These are phyloP conservation scores for Girardinus metallicus DNA, from an alignment of 2,797 vertebrate species.

Conservation along the genomic window DNA sequence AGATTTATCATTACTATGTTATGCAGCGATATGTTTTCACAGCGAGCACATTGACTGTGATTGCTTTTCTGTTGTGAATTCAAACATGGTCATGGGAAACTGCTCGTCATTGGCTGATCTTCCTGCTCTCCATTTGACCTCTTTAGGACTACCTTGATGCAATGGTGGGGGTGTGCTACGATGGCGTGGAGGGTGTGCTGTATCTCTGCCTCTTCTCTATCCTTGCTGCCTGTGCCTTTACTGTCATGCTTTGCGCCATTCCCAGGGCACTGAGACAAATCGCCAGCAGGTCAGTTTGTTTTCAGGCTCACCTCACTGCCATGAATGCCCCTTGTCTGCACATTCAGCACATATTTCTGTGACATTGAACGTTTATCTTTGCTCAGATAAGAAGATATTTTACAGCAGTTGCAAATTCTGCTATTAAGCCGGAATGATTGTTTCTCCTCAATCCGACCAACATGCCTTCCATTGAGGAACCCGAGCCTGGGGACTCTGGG, in stretches of 20 bases:
- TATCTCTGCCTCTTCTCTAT: slow-evolving; percentile 93
- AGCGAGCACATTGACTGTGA: too few species aligned
- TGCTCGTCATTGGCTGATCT: not conserved
- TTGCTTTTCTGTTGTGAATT: slow-evolving; percentile 4
- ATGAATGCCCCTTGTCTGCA: slow-evolving; percentile 49
- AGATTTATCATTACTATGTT: not conserved
- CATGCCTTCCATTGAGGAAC: too few species aligned
- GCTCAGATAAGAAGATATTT: not conserved
- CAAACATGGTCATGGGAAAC: not conserved
- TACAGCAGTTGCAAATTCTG: slow-evolving; percentile 1
- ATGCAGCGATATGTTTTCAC: not conserved
- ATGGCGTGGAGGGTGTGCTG: slow-evolving; percentile 92
- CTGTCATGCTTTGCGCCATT: slow-evolving; percentile 87
- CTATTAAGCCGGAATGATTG: not conserved
- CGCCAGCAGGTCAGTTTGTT: slow-evolving; percentile 80
- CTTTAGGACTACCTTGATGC: slow-evolving; percentile 93
- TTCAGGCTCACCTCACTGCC: slow-evolving; percentile 30
- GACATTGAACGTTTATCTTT: slow-evolving; percentile 11
- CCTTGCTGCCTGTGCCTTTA: slow-evolving; percentile 88
- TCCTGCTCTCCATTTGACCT: slow-evolving; percentile 24
- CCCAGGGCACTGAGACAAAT: slow-evolving; percentile 89
- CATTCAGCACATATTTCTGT: slow-evolving; percentile 16
- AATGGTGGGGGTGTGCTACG: slow-evolving; percentile 92
- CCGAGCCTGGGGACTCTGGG: too few species aligned
- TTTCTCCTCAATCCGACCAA: too few species aligned